These are phyloP conservation scores for Hycleus phaleratus DNA, from an alignment of 1,140 invertebrate species.

Conservation along the genomic window DNA sequence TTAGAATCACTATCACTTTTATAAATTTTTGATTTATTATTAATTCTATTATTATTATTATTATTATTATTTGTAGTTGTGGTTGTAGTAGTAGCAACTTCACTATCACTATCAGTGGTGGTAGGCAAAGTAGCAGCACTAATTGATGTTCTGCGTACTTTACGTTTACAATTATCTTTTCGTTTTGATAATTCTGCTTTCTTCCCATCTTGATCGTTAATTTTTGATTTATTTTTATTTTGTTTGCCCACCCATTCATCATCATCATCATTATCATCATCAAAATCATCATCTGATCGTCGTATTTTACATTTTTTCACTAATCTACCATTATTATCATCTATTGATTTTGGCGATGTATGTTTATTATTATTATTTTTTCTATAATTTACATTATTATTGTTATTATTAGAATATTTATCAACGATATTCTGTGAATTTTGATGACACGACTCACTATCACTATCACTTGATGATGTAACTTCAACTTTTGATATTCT, in stretches of 20 bases:
- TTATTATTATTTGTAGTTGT: neutral
- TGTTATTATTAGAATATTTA: conserved; percentile 2
- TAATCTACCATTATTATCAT: too few relatives aligned
- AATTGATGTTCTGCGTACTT: conserved; percentile 16
- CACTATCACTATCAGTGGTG: conserved; percentile 38
- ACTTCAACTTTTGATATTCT: neutral
- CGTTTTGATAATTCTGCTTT: conserved; percentile 19
- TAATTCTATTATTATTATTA: neutral
- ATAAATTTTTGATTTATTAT: too few relatives aligned
- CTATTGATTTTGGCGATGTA: too few relatives aligned
- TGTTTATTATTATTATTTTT: too few relatives aligned
- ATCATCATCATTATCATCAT: conserved; percentile 25
- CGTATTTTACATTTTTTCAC: neutral
- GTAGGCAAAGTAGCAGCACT: conserved; percentile 28
- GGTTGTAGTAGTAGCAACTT: neutral
- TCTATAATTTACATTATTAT: too few relatives aligned
- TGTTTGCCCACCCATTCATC: conserved; percentile 30
- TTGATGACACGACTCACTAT: too few relatives aligned
- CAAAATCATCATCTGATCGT: conserved; percentile 20
- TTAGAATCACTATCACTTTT: conserved; percentile 6
- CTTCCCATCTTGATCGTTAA: neutral
- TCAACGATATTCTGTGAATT: neutral
- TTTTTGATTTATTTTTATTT: conserved; percentile 26
- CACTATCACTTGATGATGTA: neutral
- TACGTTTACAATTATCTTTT: conserved; percentile 36